Evolutionary conservation across 2,113 vertebrate genomes (phyloP).

Genomic region (Potamarius usumacintae): DNA sequence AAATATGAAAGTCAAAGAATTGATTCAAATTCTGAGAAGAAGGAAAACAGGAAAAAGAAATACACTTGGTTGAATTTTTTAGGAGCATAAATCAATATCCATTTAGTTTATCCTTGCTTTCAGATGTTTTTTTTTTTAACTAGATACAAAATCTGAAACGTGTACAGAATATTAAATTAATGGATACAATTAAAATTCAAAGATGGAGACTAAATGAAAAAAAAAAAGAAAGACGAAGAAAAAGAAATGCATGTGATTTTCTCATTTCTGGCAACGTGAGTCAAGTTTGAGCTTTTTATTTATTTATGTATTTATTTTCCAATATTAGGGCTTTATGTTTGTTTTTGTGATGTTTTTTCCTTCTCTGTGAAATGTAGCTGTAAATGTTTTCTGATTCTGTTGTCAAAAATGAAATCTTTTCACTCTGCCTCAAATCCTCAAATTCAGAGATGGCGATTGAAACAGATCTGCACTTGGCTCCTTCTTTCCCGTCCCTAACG

Average conservation of each 20-base stretch:
- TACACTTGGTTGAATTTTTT: background rate
- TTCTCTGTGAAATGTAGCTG: background rate
- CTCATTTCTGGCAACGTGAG: background rate
- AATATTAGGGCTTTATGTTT: background rate
- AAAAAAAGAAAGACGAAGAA: background rate
- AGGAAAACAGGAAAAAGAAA: background rate
- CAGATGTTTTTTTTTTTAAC: background rate
- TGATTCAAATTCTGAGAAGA: slow-evolving; percentile 29
- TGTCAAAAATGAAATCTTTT: background rate
- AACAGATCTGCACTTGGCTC: background rate
- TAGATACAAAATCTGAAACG: background rate
- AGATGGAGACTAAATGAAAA: background rate
- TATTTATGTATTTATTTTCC: too few relatives aligned
- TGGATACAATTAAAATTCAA: background rate
- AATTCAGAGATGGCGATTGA: background rate
- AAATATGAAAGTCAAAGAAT: background rate
- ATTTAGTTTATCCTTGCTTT: background rate
- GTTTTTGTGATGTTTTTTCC: background rate
- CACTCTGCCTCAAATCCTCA: background rate
- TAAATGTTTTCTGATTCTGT: background rate
- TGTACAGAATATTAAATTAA: background rate
- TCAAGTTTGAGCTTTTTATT: background rate
- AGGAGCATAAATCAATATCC: background rate
- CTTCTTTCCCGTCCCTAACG: slow-evolving; percentile 35
- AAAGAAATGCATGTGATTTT: background rate